Percentiles rank a stretch among this genome's conserved stretches.
Conservation (phyloP, 2,113 vertebrate genomes). For the Gyps fulvus region DNA sequence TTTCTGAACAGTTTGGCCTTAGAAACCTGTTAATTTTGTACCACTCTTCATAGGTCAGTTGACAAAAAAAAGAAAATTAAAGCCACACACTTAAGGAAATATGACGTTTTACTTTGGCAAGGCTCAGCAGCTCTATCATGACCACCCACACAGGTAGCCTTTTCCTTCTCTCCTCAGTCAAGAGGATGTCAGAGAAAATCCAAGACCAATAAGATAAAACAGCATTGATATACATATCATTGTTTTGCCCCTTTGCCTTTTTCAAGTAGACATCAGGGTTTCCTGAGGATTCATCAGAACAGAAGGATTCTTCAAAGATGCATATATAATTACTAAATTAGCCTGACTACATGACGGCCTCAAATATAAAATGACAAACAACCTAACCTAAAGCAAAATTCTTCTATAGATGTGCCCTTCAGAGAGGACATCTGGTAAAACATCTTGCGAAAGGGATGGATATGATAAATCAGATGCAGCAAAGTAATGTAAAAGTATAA, state of each 20-base stretch:
- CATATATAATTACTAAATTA: not conserved
- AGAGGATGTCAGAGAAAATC: not conserved
- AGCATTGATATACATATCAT: fast-evolving
- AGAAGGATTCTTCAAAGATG: not conserved
- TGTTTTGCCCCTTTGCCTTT: not conserved
- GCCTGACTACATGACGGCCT: not conserved
- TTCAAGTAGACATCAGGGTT: not conserved
- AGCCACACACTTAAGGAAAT: not conserved
- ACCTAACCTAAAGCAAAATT: not conserved
- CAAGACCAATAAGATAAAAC: not conserved
- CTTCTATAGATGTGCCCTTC: not conserved
- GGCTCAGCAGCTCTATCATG: not conserved
- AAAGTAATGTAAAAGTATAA: not conserved
- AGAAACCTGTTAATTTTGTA: not conserved
- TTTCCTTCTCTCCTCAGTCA: not conserved
- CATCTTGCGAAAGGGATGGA: not conserved
- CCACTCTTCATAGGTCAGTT: not conserved
- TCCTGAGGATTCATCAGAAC: not conserved
- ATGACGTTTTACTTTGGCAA: not conserved
- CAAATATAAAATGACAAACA: not conserved
- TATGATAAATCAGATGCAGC: not conserved
- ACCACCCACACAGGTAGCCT: not conserved
- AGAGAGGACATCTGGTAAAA: not conserved
- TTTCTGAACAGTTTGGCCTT: not conserved
- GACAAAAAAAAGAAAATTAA: not conserved